Evolutionary conservation across 2,888 invertebrate species (phyloP).

Genomic region (Creontiades dilutus): DNA sequence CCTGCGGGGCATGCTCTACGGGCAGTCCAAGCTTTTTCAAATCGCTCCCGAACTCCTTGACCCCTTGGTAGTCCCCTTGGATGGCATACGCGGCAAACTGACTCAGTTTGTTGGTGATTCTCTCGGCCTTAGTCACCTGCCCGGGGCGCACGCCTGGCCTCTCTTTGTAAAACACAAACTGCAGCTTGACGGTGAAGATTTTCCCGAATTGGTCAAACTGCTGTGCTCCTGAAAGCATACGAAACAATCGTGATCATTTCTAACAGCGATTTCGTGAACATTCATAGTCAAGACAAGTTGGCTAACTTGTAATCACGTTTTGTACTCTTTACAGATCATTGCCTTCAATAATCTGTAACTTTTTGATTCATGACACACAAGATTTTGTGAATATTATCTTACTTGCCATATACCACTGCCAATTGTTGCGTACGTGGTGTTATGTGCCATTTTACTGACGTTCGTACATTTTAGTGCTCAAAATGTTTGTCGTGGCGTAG

Average conservation of each 20-base stretch:
- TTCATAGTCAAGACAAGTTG: background rate
- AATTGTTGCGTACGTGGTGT: too few relatives aligned
- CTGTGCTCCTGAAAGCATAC: conserved; percentile 85
- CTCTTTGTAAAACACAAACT: conserved; percentile 99
- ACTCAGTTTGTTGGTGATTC: conserved; percentile 92
- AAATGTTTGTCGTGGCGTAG: too few relatives aligned
- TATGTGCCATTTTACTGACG: too few relatives aligned
- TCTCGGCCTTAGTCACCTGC: conserved; percentile 95
- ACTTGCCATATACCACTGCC: too few relatives aligned
- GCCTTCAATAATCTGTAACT: too few relatives aligned
- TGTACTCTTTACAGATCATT: too few relatives aligned
- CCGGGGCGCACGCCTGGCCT: conserved; percentile 97
- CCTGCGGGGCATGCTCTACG: conserved; percentile 98
- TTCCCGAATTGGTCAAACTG: conserved; percentile 99
- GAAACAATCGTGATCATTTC: background rate
- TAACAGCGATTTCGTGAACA: too few relatives aligned
- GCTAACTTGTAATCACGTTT: background rate
- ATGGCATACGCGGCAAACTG: conserved; percentile 96
- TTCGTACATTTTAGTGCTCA: too few relatives aligned
- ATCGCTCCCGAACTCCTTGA: conserved; percentile 95
- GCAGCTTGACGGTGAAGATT: conserved; percentile 96
- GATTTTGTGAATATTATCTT: too few relatives aligned
- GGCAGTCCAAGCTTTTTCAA: conserved; percentile 95
- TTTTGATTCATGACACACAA: too few relatives aligned
- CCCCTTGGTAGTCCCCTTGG: conserved; percentile 95